Conservation (phyloP, 37 sponge, comb jelly and placozoan species). For the Ianthella basta region DNA sequence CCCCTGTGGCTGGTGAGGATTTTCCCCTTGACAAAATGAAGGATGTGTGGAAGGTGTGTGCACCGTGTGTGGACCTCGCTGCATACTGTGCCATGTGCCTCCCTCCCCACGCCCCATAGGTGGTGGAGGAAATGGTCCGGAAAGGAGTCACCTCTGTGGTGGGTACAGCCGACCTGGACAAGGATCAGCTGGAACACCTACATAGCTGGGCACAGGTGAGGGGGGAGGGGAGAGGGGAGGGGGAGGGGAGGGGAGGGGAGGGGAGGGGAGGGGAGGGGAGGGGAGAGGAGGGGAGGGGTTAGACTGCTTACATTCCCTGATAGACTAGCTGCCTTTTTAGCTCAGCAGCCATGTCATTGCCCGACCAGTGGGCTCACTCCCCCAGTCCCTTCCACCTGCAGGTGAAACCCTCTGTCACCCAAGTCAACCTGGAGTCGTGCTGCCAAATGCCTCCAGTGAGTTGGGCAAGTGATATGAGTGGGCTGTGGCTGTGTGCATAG, state of each 20-base stretch:
- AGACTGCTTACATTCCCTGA: too few relatives aligned
- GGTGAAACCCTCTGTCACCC: constrained; percentile 65
- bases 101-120: not conserved
- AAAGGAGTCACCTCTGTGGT: constrained; percentile 31
- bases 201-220: constrained; percentile 48
- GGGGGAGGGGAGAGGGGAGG: not conserved
- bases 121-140: constrained; percentile 30
- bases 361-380: not conserved
- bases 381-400: constrained; percentile 15
- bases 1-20: constrained; percentile 11
- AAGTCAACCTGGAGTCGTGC: constrained; percentile 74
- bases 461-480: not conserved
- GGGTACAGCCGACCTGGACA: constrained; percentile 63
- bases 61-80: not conserved
- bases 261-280: not conserved
- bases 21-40: constrained; percentile 34
- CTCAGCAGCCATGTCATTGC: not conserved
- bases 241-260: not conserved
- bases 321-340: too few relatives aligned
- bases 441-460: constrained; percentile 62
- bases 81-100: not conserved
- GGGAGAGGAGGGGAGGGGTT: not conserved
- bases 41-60: constrained; percentile 54
- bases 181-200: constrained; percentile 41
- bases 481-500: too few relatives aligned